phyloP scores from a whole-genome alignment of 2,113 vertebrate genomes.

The Menidia beryllina region DNA sequence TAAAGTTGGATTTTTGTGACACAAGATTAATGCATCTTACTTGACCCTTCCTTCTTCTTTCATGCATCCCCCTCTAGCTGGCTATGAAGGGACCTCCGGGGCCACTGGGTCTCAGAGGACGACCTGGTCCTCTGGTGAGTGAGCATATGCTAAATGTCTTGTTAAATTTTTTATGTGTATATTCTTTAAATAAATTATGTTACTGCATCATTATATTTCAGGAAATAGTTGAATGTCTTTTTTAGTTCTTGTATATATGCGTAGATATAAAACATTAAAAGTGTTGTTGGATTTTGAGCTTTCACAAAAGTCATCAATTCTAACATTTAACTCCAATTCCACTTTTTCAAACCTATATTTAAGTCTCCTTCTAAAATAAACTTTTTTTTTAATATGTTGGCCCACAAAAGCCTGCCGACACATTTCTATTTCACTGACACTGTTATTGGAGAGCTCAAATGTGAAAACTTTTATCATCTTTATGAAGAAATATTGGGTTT shows the following conservation, averaged over 20 bases:
- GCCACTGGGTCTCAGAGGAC: slow-evolving; percentile 90
- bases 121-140: slow-evolving; percentile 93
- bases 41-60: background rate
- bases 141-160: background rate
- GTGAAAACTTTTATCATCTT: background rate
- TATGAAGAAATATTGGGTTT: background rate
- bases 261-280: background rate
- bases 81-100: slow-evolving; percentile 92
- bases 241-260: background rate
- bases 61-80: slow-evolving; percentile 79
- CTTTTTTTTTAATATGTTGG: no score
- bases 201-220: no score
- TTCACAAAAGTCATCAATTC: no score
- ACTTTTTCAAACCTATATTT: no score
- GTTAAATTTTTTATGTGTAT: background rate
- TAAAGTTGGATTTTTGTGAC: background rate
- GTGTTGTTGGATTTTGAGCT: no score
- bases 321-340: no score
- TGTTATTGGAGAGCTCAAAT: background rate
- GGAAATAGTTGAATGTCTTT: no score
- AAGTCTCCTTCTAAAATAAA: no score
- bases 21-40: background rate
- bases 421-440: background rate
- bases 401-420: no score
- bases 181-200: background rate